A percentile compares a stretch with the other conserved stretches of the same genome.
Conservation (phyloP, 2,113 vertebrate genomes). For the Sigmodon hispidus region DNA sequence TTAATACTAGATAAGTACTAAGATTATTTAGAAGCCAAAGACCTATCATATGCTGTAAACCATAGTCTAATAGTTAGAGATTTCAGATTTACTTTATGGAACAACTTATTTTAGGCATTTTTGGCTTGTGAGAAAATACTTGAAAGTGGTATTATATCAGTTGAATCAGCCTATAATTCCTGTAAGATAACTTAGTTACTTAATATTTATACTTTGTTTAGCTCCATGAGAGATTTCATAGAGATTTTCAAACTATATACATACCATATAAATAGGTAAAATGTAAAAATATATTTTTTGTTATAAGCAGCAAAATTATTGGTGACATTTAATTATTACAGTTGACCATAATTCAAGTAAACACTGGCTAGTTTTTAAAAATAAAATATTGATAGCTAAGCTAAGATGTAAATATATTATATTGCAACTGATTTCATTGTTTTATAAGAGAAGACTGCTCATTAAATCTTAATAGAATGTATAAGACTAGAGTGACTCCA, state of each 20-base stretch:
- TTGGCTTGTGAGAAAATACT: neutral
- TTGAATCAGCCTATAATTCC: neutral
- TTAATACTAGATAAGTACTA: neutral
- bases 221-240: neutral
- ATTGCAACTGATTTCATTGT: slow-evolving; percentile 26
- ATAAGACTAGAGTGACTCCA: neutral
- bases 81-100: neutral
- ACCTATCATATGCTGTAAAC: neutral
- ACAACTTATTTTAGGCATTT: neutral
- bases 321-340: neutral
- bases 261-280: neutral
- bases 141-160: neutral
- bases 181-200: neutral
- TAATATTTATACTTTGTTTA: neutral
- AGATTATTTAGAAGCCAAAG: neutral
- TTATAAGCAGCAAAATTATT: neutral
- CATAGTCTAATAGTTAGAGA: neutral
- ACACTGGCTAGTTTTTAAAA: neutral
- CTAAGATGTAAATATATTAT: neutral
- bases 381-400: slow-evolving; percentile 5
- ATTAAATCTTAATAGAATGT: neutral
- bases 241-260: slow-evolving; percentile 24
- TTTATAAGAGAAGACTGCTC: neutral
- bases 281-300: neutral
- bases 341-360: slow-evolving; percentile 2